Base-by-base conservation (phyloP, 2,888 invertebrate species). In the Oscheius sp. region DNA sequence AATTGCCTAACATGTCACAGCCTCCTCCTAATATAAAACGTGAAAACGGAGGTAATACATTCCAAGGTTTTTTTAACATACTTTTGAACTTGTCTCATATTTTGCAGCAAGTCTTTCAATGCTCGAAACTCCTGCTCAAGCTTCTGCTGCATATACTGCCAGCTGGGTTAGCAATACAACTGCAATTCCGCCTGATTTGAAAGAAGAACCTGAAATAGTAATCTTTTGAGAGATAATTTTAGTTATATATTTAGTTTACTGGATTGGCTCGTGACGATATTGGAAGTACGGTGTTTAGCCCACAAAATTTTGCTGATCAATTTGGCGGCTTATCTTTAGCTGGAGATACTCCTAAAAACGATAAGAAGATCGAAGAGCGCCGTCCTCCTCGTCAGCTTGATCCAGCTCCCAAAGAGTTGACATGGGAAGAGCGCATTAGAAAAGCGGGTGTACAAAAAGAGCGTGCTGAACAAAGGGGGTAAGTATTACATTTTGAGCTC, bases 131-230 rank as follows among this genome's bases (percentile, higher is more conserved):
- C 80, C 76, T 27, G 80, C 80, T 29, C 76, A 77, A 46, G 75
- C 75, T 6, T 75, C 83, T 0, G 82, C 82, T 1, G 78, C 79
- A 13, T 86, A 86, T 73, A 86, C 86, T 2, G 86, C 86, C 5
- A 79, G 73, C 21, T 86, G 86, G 86, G 86, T 86, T 12, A 83
- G 83, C 71, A 80, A 80, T 18, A 85, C 86, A 9, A 82, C 83
- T 2, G 83, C 82, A 53, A 84, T 86, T 23, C 86, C 84, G 25
- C 84, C 84, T 7, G 86, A 86, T 12, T 70, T 83, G 72, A 80
- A 79, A 69, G 84, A 84, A 43, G 79, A 81, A 29, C 85, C 84
- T 6, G 84, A 84, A 75, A 77, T 66, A 27, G 66, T 66, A 25
- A 25, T 18, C 77, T 43, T 25, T 43, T 21, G 0, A 35, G 3